Percentiles rank a stretch among this genome's conserved stretches.
phyloP scores from a whole-genome alignment of 2,113 vertebrate species.

The Clarias batrachus region DNA sequence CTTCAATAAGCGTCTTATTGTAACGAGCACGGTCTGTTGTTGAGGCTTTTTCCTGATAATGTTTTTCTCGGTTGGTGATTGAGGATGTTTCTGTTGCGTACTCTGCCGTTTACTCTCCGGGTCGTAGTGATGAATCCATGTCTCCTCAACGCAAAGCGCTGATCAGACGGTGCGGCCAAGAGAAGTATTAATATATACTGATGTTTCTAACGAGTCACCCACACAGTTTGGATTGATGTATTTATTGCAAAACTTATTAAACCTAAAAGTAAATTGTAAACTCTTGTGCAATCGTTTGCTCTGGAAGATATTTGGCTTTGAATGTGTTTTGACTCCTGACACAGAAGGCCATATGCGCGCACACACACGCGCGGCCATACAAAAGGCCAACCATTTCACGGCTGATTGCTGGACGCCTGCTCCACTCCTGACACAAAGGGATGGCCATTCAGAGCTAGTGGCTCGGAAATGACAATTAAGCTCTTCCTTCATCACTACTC shows the following conservation, averaged over 20 bases:
- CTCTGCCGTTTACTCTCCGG: no score
- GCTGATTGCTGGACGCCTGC: conserved; percentile 45
- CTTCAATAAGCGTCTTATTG: no score
- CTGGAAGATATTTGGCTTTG: not conserved
- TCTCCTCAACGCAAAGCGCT: no score
- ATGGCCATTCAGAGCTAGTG: conserved; percentile 46
- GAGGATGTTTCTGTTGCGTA: no score
- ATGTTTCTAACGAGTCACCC: no score
- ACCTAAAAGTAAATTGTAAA: no score
- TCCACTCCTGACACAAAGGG: conserved; percentile 40
- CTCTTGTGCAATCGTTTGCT: not conserved
- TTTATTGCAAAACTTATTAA: not conserved
- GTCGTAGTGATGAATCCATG: no score
- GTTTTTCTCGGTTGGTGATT: no score
- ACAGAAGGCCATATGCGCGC: not conserved
- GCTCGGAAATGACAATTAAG: conserved; percentile 55
- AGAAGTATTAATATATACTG: no score
- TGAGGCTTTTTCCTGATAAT: no score
- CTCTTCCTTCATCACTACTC: conserved; percentile 12
- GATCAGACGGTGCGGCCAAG: no score
- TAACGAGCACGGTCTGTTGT: no score
- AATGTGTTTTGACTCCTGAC: not conserved
- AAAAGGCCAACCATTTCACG: conserved; percentile 48
- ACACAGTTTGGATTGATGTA: not conserved
- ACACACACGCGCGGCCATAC: not conserved